Base-by-base conservation (phyloP, 2,113 vertebrate species). In the Myodes glareolus region DNA sequence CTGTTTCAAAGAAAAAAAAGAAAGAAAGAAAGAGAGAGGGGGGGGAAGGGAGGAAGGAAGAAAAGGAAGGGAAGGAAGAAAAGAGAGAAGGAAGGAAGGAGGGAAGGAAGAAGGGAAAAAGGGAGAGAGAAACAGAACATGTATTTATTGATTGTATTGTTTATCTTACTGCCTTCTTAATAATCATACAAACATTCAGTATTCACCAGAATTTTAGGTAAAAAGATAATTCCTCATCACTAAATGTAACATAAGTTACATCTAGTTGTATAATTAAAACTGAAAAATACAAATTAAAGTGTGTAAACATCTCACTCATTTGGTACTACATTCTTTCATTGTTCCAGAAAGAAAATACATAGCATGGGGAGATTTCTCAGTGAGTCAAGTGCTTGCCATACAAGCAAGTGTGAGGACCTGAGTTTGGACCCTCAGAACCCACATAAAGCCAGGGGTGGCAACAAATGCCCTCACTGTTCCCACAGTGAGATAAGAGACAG, bases 201-300 rank as follows among this genome's bases (percentile, higher is more conserved):
- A 82, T 86, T 89, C 67, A 89, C 6, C 27, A 89, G 75, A 45
- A 78, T 10, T 39, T 61, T 73, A 91, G 58, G 13, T 84, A 31
- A 91, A 88, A 92, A 89, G 58, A 91, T 45, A 91, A 47, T 70
- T 94, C 81, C 67, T 86, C 29, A 52, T 9, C 73, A 89, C 29
- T 39, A 86, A 87, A 82, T 50, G 36, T 14, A 97, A 36, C 2
- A 75, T 19, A 42, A 45, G 58, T 50, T 82, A 89, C 27, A 65
- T 94, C 25, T 39, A 89, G 52, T 13, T 90, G 29, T 21, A 21
- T 85, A 90, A 67, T 86, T 55, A 70, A 87, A 93, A 52, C 16
- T 89, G 27, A 92, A 96, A 96, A 85, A 67, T 80, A 45, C n/a
- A 92, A 52, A 88, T 80, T 6, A 84, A 76, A 77, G 77, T 78